Base-by-base conservation (phyloP, 2,888 invertebrate genomes). In the Shargacucullia verbasci region DNA sequence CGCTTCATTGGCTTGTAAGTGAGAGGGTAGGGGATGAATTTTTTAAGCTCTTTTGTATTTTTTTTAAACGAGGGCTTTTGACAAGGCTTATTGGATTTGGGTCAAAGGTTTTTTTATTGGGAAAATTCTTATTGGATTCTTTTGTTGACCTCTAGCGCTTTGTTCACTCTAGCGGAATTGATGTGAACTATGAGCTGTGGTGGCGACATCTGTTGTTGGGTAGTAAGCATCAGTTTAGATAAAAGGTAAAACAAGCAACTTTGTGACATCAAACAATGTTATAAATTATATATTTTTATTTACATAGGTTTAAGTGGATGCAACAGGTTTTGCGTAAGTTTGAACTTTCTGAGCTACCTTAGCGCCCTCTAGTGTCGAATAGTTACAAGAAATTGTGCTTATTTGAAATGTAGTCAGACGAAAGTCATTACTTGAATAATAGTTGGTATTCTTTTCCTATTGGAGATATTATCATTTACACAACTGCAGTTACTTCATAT, bases 1-100 rank as follows among this genome's bases (percentile, higher is more conserved):
- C 90, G 91, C 92, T 90, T 92, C 93, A 93, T 93, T 93, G 93
- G 91, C 91, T 92, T 85, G 91, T 89, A 91, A 92, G 90, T 89
- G 93, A 92, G 89, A 89, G 91, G 91, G 73, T 86, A 79, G 81
- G 77, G 78, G 69, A 66, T 44, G 54, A 43, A 65, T 83, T 82
- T 82, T 84, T 81, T 75, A 67, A 53, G 66, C 75, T 78, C 76
- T 85, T 83, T 83, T 86, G 80, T 86, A 81, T 85, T 88, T 80
- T 87, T 80, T 78, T 71, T 67, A 61, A 77, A 79, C 70, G 73
- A 73, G 70, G 68, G 70, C 76, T 77, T 78, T 77, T 73, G 70
- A 72, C 73, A 69, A 67, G 59, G 68, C 73, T 83, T 87, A 86
- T 87, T 86, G 86, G 81, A 89, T 86, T 87, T 87, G 80, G 87